phyloP scores from a whole-genome alignment of 2,888 invertebrate genomes.

The Julus scandinavius region DNA sequence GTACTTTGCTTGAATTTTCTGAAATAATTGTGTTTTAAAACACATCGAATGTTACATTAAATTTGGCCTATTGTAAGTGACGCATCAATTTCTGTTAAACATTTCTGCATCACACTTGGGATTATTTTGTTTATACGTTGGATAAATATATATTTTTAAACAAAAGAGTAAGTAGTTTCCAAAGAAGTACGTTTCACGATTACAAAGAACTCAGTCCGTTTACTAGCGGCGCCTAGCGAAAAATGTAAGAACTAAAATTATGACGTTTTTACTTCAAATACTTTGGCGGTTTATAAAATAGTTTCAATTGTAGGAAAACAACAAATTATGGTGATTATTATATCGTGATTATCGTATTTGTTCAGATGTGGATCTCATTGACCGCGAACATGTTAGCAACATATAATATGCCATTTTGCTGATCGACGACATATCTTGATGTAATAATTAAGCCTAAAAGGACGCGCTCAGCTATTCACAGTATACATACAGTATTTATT shows the following conservation, averaged over 20 bases:
- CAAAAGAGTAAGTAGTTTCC: background rate
- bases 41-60: too few species aligned
- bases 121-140: too few species aligned
- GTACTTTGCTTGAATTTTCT: too few species aligned
- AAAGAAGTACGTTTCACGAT: background rate
- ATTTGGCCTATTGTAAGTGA: too few species aligned
- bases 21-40: too few species aligned
- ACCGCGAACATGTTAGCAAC: background rate
- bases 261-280: constrained; percentile 18
- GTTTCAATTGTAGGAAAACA: background rate
- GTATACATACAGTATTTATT: too few species aligned
- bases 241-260: background rate
- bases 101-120: too few species aligned
- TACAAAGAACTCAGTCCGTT: background rate
- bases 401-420: background rate
- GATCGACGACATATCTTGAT: background rate
- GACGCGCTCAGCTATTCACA: background rate
- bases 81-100: too few species aligned
- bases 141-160: too few species aligned
- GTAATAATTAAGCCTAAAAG: background rate
- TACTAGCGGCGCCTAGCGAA: background rate
- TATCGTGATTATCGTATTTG: background rate
- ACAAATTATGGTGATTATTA: background rate
- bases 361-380: background rate
- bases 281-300: background rate